These are phyloP conservation scores for Sorex maritimensis DNA, from an alignment of 2,797 vertebrate genomes.

Conservation along the genomic window DNA sequence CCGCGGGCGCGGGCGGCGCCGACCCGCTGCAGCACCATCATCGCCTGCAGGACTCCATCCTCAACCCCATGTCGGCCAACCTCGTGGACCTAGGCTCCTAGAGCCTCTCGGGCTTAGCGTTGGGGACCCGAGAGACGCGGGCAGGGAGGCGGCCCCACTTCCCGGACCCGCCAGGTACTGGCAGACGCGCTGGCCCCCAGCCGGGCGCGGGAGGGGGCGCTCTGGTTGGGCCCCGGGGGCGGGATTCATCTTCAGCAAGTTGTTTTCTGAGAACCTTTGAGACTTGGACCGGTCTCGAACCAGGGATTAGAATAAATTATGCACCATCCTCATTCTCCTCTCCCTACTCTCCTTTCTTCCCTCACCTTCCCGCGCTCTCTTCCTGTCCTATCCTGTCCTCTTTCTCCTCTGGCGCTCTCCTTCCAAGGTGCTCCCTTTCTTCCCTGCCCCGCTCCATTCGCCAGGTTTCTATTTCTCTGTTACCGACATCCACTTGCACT, in stretches of 20 bases:
- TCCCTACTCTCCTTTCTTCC: no score
- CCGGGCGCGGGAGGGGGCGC: neutral
- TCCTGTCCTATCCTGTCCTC: neutral
- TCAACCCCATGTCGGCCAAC: conserved; percentile 99
- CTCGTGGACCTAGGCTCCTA: conserved; percentile 99
- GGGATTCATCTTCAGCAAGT: conserved; percentile 54
- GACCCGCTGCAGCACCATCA: conserved; percentile 97
- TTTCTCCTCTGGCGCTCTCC: neutral
- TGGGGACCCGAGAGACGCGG: neutral
- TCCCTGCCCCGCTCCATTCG: neutral
- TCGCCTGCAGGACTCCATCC: conserved; percentile 98
- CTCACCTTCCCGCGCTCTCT: neutral
- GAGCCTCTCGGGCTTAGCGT: conserved; percentile 75
- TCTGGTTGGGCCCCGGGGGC: conserved; percentile 1
- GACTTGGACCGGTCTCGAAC: conserved; percentile 29
- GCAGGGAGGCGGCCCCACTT: neutral
- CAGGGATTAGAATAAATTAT: conserved; percentile 82
- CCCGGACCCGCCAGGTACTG: conserved; percentile 57
- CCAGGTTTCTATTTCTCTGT: neutral
- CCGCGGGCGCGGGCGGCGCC: conserved; percentile 88
- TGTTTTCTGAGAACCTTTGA: conserved; percentile 59
- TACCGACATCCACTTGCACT: no score
- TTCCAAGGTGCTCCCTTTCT: neutral
- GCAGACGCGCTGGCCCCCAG: neutral
- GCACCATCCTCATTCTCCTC: neutral